Evolutionary conservation across 2,888 invertebrate genomes (phyloP), one percentile per base, ranked within the genome.

Genomic region (Notocelia uddmanniana): DNA sequence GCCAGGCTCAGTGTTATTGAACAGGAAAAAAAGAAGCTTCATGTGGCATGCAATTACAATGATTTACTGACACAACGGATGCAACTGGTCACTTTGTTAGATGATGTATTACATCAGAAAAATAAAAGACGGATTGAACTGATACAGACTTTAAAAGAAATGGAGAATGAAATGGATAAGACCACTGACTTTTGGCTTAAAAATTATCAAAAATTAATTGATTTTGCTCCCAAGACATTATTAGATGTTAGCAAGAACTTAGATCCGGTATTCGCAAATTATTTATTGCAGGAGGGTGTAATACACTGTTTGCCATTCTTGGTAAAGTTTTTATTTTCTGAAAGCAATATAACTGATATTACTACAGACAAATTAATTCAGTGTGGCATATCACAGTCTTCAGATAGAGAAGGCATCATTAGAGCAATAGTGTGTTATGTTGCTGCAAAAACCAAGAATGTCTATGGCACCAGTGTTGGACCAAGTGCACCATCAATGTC

Each of bases 181-280:
- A 87, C 91, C 1, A 89, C 94, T 78, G 95, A 96, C 81, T 97
- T 96, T 85, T 97, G 97, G 97, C 88, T 97, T 75, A 94, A 95
- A 81, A 98, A 98, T 86, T 98, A 97, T 86, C 98, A 98, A 86
- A 95, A 96, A 77, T 89, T 98, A 55, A 93, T 98, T 83, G 97
- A 98, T 83, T 95, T 95, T 34, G 95, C 96, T 77, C 97, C 98
- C 26, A 95, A 94, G 79, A 95, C 95, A 62, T 89, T 96, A 74
- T 87, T 95, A 37, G 94, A 95, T 81, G 92, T 95, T 68, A 94
- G 95, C 74, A 94, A 94, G 75, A 92, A 94, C 77, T 90, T 97
- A 57, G 96, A 97, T 83, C 96, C 96, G 19, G 82, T 90, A 64
- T 89, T 97, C 75, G 96, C 96, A 31, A 96, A 96, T 85, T 95